phyloP scores from a whole-genome alignment of 2,797 vertebrate species.

The Typhlichthys eigenmanni region DNA sequence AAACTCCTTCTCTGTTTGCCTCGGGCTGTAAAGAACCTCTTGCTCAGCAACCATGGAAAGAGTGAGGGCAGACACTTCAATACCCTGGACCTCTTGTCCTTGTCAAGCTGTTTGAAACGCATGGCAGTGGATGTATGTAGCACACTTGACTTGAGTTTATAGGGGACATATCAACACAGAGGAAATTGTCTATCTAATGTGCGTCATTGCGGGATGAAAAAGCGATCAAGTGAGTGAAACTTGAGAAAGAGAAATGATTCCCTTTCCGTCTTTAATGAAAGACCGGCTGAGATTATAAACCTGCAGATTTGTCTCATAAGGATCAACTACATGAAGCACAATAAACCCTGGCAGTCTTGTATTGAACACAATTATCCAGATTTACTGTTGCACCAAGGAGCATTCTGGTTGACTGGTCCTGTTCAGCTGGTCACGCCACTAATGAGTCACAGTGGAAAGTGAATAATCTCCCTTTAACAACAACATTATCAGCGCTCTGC shows the following conservation, averaged over 20 bases:
- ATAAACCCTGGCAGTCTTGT: conserved; percentile 9
- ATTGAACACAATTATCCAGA: conserved; percentile 23
- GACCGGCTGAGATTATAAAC: background rate
- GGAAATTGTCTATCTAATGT: conserved; percentile 23
- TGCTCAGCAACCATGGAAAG: no score
- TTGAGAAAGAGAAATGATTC: background rate
- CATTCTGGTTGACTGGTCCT: conserved; percentile 22
- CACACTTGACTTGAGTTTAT: background rate
- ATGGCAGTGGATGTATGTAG: conserved; percentile 21
- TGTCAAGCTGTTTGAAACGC: conserved; percentile 14
- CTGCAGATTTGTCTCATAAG: background rate
- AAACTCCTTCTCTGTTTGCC: no score
- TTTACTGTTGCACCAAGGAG: conserved; percentile 36
- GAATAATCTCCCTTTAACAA: conserved; percentile 59
- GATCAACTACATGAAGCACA: conserved; percentile 22
- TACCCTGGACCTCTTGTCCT: no score
- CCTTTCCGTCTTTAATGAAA: background rate
- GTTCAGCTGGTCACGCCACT: conserved; percentile 33
- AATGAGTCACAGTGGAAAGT: conserved; percentile 56
- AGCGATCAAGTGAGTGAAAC: conserved; percentile 10
- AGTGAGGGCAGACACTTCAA: no score
- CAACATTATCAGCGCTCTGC: conserved; percentile 40
- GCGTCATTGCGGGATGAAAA: conserved; percentile 12
- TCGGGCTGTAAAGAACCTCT: no score
- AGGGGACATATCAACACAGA: conserved; percentile 24